phyloP scores from a whole-genome alignment of 2,888 invertebrate species.

The Drosophila vallismaia region DNA sequence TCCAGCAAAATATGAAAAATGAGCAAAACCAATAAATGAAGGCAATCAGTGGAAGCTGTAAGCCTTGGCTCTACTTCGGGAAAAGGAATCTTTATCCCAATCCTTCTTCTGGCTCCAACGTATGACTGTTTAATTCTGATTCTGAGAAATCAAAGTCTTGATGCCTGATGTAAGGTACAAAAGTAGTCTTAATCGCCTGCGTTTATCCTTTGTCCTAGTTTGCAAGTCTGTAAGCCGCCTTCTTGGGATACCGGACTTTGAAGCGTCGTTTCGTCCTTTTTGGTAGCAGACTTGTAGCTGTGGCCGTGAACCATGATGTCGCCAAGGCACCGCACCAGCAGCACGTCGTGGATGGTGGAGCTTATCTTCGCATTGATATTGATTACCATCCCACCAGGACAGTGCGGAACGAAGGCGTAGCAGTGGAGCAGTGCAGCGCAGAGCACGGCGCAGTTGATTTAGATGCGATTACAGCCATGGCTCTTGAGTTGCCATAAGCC shows the following conservation, averaged over 20 bases:
- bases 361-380: constrained; percentile 38
- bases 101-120: no score
- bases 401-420: constrained; percentile 8
- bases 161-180: background rate
- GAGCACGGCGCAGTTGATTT: constrained; percentile 28
- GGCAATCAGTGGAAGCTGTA: background rate
- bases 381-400: constrained; percentile 26
- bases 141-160: background rate
- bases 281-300: background rate
- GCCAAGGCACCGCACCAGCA: background rate
- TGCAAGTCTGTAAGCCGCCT: background rate
- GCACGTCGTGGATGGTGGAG: background rate
- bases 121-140: background rate
- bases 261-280: background rate
- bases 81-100: no score
- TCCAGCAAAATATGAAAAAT: constrained; percentile 16
- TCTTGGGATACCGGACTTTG: no score
- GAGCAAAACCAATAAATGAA: constrained; percentile 5
- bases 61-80: no score
- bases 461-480: constrained; percentile 34
- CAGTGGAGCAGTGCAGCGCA: background rate
- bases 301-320: background rate
- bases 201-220: background rate
- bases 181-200: background rate
- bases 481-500: constrained; percentile 23